These are phyloP conservation scores for Potamilus streckersoni DNA, from an alignment of 1,140 invertebrate species.

Conservation along the genomic window DNA sequence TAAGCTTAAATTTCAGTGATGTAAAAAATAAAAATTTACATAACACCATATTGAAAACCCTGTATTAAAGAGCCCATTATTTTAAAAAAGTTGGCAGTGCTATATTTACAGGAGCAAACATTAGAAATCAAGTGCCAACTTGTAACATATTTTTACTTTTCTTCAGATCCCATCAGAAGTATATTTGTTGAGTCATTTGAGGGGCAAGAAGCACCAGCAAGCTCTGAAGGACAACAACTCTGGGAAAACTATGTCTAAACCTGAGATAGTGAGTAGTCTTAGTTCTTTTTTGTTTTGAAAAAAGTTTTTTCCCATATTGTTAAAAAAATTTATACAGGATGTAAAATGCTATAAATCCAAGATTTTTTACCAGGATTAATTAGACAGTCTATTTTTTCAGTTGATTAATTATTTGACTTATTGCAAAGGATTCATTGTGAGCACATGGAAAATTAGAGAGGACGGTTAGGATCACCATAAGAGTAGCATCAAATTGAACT, in stretches of 20 bases:
- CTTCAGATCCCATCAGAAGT: constrained; percentile 84
- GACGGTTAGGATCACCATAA: no score
- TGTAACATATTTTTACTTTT: constrained; percentile 5
- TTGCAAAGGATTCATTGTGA: no score
- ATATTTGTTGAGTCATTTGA: constrained; percentile 80
- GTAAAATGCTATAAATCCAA: no score
- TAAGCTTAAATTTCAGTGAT: not conserved
- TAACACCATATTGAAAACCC: not conserved
- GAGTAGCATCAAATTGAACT: no score
- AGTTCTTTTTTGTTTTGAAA: no score
- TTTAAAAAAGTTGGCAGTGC: not conserved
- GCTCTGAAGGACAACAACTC: constrained; percentile 74
- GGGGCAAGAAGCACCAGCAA: constrained; percentile 80
- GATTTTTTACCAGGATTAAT: no score
- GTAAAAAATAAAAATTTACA: not conserved
- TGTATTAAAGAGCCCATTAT: not conserved
- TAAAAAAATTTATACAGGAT: no score
- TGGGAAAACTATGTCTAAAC: constrained; percentile 73
- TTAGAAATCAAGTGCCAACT: no score
- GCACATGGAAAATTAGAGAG: no score
- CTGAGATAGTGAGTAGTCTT: constrained; percentile 72
- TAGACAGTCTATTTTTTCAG: no score
- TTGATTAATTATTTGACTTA: no score
- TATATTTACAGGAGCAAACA: not conserved
- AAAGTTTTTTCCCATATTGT: no score